Evolutionary conservation across 1,140 invertebrate species (phyloP), one percentile per base, ranked within the genome.

Genomic region (Drosophila murphyi): DNA sequence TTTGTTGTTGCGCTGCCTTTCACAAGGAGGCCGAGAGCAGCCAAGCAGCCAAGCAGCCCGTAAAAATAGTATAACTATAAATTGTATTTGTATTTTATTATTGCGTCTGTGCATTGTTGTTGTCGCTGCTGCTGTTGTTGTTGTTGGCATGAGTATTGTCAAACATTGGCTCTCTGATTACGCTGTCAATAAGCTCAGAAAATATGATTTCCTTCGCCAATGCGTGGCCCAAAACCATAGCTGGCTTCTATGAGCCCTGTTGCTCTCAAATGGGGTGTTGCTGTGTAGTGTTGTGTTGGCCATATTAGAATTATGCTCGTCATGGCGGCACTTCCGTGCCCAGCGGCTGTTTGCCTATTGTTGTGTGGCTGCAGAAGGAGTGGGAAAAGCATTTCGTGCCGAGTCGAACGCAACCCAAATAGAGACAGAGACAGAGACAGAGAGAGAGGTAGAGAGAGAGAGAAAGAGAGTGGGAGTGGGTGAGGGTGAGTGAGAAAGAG

Each of bases 1-100:
- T 64, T 75, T 50, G 52, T 55, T 50, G 47, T 54, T 7, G 64
- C 63, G 52, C 48, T 59, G 51, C 41, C 56, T 20, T 61, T 56
- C 10, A 37, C 12, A 20, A 37, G 6, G 20, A 41, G 0, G 5
- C 5, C 28, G 4, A 41, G 50, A 20, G 20, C 20, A 20, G 20
- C 20, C 34, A 10, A 51, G n/a, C 31, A 12, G 10, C 6, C 4
- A 41, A 61, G 41, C 35, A 47, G 39, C 7, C 47, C 56, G 74
- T 60, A 77, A 73, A 68, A 69, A 54, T 72, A 69, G 69, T 69
- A 50, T 57, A 83, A 85, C 80, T 85, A 89, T 88, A 88, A 81
- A 87, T 88, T 88, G 80, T 73, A 89, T 89, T 88, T 91, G 88
- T 86, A 90, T 87, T 90, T 83, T 74, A 68, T 90, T 81, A 83